phyloP scores from a whole-genome alignment of 2,888 invertebrate genomes.

The Nezara viridula region DNA sequence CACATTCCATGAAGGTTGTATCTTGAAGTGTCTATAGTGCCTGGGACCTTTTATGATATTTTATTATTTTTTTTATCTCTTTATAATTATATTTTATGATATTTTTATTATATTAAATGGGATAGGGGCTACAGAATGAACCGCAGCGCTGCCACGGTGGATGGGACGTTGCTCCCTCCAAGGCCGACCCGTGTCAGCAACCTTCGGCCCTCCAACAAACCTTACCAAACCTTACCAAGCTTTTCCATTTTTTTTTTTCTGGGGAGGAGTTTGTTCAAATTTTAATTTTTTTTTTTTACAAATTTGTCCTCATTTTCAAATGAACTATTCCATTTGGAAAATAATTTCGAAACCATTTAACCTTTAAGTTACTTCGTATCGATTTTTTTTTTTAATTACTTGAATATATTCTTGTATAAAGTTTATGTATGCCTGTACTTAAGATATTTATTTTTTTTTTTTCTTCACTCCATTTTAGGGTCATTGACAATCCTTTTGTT shows the following conservation, averaged over 20 bases:
- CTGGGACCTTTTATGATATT: background rate
- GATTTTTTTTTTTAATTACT: too few relatives aligned
- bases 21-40: background rate
- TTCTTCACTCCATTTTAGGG: too few relatives aligned
- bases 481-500: too few relatives aligned
- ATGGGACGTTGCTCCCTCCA: conserved; percentile 47
- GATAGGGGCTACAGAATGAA: background rate
- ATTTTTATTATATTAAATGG: background rate
- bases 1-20: too few relatives aligned
- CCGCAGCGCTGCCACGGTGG: background rate
- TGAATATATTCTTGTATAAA: too few relatives aligned
- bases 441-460: too few relatives aligned
- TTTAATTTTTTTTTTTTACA: background rate
- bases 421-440: too few relatives aligned
- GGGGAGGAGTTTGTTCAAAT: background rate
- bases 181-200: conserved; percentile 31
- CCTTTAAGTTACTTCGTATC: too few relatives aligned
- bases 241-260: background rate
- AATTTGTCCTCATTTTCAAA: too few relatives aligned
- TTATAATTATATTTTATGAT: background rate
- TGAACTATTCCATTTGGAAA: too few relatives aligned
- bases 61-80: background rate
- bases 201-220: conserved; percentile 21
- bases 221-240: background rate
- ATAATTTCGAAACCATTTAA: too few relatives aligned